Conservation (phyloP, 2,888 invertebrate genomes). For the Clanis bilineata region DNA sequence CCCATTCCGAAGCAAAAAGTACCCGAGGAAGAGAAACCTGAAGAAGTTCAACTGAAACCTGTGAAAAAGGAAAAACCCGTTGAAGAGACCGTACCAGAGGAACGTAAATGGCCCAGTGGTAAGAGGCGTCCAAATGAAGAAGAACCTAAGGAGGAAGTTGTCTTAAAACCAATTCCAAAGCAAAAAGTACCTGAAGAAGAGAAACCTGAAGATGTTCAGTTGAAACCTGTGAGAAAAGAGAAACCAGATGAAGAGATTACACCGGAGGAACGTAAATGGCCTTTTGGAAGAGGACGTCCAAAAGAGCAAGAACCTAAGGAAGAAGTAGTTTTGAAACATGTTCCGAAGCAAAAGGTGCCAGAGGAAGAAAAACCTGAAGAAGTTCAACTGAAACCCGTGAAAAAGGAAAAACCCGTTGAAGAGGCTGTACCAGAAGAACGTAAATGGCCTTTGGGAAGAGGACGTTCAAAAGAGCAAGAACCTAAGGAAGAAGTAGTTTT, state of each 20-base stretch:
- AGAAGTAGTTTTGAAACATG: conserved; percentile 55
- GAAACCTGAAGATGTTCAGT: conserved; percentile 40
- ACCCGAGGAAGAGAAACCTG: conserved; percentile 44
- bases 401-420: conserved; percentile 37
- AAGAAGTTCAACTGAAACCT: conserved; percentile 54
- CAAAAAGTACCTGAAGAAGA: conserved; percentile 45
- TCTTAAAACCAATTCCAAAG: conserved; percentile 45
- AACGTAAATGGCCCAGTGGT: conserved; percentile 36
- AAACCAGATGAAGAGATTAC: conserved; percentile 42
- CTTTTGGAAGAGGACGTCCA: conserved; percentile 39
- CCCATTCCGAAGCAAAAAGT: conserved; percentile 54
- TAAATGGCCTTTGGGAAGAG: conserved; percentile 1
- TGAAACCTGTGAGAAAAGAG: conserved; percentile 39
- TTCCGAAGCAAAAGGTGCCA: conserved; percentile 44
- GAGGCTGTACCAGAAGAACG: background rate
- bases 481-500: conserved; percentile 27
- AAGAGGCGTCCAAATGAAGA: conserved; percentile 36
- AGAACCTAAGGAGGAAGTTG: conserved; percentile 49
- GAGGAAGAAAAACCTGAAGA: conserved; percentile 36
- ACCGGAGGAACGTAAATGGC: conserved; percentile 46
- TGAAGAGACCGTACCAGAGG: conserved; percentile 60
- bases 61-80: conserved; percentile 46
- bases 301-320: conserved; percentile 41
- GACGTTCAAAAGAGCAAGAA: conserved; percentile 23
- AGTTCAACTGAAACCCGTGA: conserved; percentile 28